Evolutionary conservation across 2,797 vertebrate genomes (phyloP), one percentile per base, ranked within the genome.

Genomic region (Eulemur coronatus): DNA sequence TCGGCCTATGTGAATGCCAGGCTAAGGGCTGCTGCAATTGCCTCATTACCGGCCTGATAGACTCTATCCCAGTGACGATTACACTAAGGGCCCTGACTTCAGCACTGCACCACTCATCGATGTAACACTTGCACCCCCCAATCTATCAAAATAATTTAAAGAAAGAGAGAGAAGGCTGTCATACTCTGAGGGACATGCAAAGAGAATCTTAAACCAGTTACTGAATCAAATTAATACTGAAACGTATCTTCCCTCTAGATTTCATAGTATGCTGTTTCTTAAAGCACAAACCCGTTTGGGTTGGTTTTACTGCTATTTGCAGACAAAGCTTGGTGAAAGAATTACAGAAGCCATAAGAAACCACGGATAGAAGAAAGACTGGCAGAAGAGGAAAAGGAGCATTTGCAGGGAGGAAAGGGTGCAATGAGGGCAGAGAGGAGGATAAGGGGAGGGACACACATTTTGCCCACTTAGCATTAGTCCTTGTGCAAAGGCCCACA

Each of bases 361-460:
- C 20, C 33, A 5, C 22, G 14, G 18, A 7, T 33, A 7, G 24
- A 6, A 38, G 46, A 33, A 63, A 0, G 17, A 78, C 3, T 52
- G 1, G 41, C 9, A 63, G 55, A 17, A 82, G 59, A 13, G 20
- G 10, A 59, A n/a, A 33, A 17, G 41, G 24, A 43, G 30, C 46
- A 52, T 28, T 5, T 4, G 2, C 22, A 28, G 50, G 28, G 48
- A 24, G 5, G 8, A 89, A 48, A 28, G 1, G 13, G 8, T 13
- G 1, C 6, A 41, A 6, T 2, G 30, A 15, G 4, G 50, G 20
- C 18, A 73, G 55, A 41, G 22, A 5, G 3, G 46, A 14, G 17
- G n/a, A 30, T 0, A 5, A 7, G 4, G 69, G 48, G 18, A 33
- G 24, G 7, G 4, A 8, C 4, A 7, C 8, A 4, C 33, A 14